Percentiles rank a stretch among this genome's conserved stretches.
Conservation (phyloP, 2,113 vertebrate species). For the Poeciliopsis turrubarensis region DNA sequence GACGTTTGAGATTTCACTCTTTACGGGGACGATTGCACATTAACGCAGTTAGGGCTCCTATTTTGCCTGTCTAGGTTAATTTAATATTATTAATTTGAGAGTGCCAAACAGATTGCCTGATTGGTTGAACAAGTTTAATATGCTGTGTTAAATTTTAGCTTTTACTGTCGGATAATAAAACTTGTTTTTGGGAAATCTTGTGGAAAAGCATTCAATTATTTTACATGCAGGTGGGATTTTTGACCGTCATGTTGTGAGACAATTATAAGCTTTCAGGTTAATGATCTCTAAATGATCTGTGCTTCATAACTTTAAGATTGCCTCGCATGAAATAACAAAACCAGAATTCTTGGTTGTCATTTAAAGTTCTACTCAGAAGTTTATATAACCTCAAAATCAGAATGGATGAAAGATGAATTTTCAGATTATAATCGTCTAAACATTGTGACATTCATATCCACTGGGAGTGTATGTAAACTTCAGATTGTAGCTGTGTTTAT, state of each 20-base stretch:
- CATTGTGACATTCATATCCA: neutral
- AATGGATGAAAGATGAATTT: neutral
- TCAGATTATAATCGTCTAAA: neutral
- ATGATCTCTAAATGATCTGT: neutral
- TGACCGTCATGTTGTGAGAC: neutral
- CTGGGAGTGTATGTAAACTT: neutral
- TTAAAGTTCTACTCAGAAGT: neutral
- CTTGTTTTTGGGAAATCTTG: slow-evolving; percentile 20
- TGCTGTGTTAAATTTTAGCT: slow-evolving; percentile 17
- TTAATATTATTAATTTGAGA: slow-evolving; percentile 31
- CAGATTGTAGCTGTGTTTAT: neutral
- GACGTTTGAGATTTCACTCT: neutral
- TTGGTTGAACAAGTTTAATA: slow-evolving; percentile 44
- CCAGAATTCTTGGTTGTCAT: too few relatives aligned
- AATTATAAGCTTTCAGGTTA: neutral
- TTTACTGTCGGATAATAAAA: slow-evolving; percentile 25
- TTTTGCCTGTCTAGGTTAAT: slow-evolving; percentile 37
- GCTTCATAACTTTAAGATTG: neutral
- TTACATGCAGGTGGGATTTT: slow-evolving; percentile 4
- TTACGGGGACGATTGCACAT: slow-evolving; percentile 4
- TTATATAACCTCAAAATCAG: neutral
- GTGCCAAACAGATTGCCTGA: slow-evolving; percentile 35
- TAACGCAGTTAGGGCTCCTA: slow-evolving; percentile 11
- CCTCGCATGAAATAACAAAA: neutral
- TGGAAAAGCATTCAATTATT: slow-evolving; percentile 1